These are phyloP conservation scores for Acropternis orthonyx DNA, from an alignment of 2,797 vertebrate species.

Conservation along the genomic window DNA sequence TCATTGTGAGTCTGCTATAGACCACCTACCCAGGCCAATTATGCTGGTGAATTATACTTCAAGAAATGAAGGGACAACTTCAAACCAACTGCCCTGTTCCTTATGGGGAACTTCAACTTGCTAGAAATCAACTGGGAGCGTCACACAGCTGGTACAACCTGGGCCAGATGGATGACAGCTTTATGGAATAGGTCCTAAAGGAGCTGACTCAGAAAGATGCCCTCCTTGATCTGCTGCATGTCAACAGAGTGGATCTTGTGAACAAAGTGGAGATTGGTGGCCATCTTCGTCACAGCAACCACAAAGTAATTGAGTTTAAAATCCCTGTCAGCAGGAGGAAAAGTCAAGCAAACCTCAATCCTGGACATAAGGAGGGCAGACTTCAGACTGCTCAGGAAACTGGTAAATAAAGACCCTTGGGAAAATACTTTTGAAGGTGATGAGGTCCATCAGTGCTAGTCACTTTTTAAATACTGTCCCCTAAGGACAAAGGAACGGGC, in stretches of 20 bases:
- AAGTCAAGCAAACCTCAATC: not conserved
- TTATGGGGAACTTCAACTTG: not conserved
- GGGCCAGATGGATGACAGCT: not conserved
- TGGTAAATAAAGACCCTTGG: not conserved
- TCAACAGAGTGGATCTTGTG: not conserved
- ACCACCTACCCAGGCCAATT: not conserved
- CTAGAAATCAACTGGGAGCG: not conserved
- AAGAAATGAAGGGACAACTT: not conserved
- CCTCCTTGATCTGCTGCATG: not conserved
- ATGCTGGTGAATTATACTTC: not conserved
- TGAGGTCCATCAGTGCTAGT: not conserved
- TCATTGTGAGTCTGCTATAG: not conserved
- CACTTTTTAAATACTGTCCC: not conserved
- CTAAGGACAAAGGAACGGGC: not conserved
- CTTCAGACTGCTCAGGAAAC: not conserved
- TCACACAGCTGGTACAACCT: not conserved
- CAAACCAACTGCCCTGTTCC: not conserved
- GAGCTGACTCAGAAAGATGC: not conserved
- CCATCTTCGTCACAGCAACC: not conserved
- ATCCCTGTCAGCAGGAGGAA: not conserved
- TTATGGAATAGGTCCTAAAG: not conserved
- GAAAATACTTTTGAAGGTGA: not conserved
- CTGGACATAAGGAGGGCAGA: not conserved
- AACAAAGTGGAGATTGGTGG: not conserved
- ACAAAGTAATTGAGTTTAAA: not conserved